Evolutionary conservation across 2,888 invertebrate genomes (phyloP).

Genomic region (Lasioglossum malachurum): DNA sequence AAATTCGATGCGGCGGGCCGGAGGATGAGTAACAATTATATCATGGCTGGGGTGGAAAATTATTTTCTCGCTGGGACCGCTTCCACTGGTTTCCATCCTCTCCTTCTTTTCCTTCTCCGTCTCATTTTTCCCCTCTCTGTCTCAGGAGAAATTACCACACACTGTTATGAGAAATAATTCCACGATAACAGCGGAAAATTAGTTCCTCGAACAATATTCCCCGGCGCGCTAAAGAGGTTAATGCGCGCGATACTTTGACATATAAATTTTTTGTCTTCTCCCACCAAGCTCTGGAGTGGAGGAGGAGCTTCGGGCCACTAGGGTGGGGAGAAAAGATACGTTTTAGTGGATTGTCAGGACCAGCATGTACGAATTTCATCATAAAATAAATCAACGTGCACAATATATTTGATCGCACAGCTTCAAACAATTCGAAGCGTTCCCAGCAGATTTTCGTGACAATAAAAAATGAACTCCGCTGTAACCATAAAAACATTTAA

Average conservation of each 20-base stretch:
- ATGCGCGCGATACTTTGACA: background rate
- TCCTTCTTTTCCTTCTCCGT: background rate
- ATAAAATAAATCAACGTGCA: background rate
- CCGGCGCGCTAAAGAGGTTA: background rate
- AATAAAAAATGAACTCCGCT: background rate
- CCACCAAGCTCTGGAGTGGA: no score
- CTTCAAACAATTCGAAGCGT: background rate
- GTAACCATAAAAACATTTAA: background rate
- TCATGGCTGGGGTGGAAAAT: slow-evolving; percentile 40
- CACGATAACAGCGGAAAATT: background rate
- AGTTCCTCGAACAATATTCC: background rate
- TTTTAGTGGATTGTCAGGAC: no score
- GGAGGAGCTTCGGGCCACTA: no score
- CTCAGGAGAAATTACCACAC: slow-evolving; percentile 36
- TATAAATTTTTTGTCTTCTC: background rate
- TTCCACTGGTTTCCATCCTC: slow-evolving; percentile 4
- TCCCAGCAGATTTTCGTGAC: background rate
- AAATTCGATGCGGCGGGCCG: slow-evolving; percentile 52
- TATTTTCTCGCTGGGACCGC: slow-evolving; percentile 37
- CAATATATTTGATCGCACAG: background rate
- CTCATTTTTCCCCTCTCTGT: background rate
- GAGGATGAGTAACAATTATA: slow-evolving; percentile 57
- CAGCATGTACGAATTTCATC: no score
- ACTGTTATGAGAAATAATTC: slow-evolving; percentile 35
- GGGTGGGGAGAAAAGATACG: no score